Evolutionary conservation across 2,888 invertebrate species (phyloP).

Genomic region (Eupithecia abbreviata): DNA sequence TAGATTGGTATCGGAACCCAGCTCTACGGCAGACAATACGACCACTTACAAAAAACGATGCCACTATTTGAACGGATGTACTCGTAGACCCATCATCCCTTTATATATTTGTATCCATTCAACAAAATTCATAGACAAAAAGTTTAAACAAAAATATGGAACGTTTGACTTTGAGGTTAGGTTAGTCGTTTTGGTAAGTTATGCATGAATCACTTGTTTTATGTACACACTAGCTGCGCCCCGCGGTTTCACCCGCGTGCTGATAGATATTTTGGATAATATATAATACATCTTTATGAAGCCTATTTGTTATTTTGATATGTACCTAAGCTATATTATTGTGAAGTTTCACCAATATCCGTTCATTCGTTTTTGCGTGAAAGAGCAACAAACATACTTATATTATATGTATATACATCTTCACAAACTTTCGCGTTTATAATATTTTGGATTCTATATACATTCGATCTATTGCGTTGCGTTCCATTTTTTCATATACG

Average conservation of each 20-base stretch:
- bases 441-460: too few species aligned
- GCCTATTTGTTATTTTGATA: too few species aligned
- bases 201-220: neutral
- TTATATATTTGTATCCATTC: constrained; percentile 9
- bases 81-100: constrained; percentile 9
- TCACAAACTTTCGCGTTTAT: too few species aligned
- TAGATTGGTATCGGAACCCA: constrained; percentile 1
- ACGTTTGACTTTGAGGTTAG: neutral
- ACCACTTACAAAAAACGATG: constrained; percentile 20
- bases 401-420: too few species aligned
- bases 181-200: neutral
- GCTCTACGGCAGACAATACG: constrained; percentile 8
- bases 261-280: too few species aligned
- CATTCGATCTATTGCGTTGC: neutral
- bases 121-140: constrained; percentile 8
- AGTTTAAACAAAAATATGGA: constrained; percentile 1
- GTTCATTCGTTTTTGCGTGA: too few species aligned
- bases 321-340: too few species aligned
- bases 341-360: too few species aligned
- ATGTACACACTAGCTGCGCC: neutral
- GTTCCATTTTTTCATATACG: neutral
- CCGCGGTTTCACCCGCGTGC: too few species aligned
- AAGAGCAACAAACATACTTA: too few species aligned
- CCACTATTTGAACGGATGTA: constrained; percentile 21
- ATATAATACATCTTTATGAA: too few species aligned